Conservation (phyloP, 37 sponge, comb jelly and placozoan species). For the Agelas oroides region DNA sequence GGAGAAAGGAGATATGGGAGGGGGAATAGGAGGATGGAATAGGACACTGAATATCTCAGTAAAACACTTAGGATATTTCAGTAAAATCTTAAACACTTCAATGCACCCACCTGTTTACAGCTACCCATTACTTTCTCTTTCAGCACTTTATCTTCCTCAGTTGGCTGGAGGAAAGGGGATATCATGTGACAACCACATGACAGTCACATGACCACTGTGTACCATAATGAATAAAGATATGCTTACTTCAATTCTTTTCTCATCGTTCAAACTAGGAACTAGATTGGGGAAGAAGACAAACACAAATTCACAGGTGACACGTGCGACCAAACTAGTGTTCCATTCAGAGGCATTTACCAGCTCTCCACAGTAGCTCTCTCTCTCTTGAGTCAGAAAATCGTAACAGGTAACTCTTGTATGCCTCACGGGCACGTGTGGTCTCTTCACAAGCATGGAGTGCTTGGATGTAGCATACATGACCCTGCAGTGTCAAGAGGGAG, state of each 20-base stretch:
- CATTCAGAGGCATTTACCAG: not conserved
- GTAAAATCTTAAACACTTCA: not conserved
- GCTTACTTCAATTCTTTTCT: not conserved
- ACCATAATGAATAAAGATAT: not conserved
- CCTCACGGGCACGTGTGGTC: not conserved
- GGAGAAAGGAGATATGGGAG: no score
- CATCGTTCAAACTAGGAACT: not conserved
- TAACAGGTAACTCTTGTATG: not conserved
- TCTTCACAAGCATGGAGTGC: constrained; percentile 8
- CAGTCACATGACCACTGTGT: no score
- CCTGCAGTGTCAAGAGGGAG: not conserved
- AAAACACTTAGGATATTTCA: no score
- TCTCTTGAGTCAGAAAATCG: constrained; percentile 1
- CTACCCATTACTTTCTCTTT: not conserved
- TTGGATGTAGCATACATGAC: constrained; percentile 28
- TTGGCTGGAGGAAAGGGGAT: constrained; percentile 1
- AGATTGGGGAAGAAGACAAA: not conserved
- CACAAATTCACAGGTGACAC: not conserved
- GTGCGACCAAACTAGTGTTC: not conserved
- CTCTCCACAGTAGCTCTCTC: not conserved
- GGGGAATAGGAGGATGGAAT: no score
- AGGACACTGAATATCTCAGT: no score
- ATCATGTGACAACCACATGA: no score
- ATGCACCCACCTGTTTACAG: constrained; percentile 29
- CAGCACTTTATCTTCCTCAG: constrained; percentile 6